Evolutionary conservation across 2,888 invertebrate genomes (phyloP).

Genomic region (Synanthedon andrenaeformis): DNA sequence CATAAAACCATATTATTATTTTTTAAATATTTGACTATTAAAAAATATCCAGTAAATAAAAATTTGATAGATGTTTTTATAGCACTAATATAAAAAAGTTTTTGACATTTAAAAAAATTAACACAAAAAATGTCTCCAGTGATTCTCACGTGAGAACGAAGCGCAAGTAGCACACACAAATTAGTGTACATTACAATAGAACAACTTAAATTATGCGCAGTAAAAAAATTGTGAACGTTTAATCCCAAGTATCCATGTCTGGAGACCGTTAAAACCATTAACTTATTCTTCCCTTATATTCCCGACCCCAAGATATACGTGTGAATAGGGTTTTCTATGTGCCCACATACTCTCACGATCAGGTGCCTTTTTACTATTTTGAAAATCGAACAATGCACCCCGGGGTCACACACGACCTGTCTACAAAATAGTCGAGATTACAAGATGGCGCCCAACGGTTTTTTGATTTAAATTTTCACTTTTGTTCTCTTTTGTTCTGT

Average conservation of each 20-base stretch:
- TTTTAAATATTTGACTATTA: too few species aligned
- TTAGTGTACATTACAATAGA: slow-evolving; percentile 19
- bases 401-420: slow-evolving; percentile 30
- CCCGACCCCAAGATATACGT: slow-evolving; percentile 17
- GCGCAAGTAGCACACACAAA: slow-evolving; percentile 13
- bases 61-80: too few species aligned
- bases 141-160: neutral
- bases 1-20: too few species aligned
- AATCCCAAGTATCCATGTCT: slow-evolving; percentile 20
- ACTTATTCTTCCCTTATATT: slow-evolving; percentile 20
- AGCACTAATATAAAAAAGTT: neutral
- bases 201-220: slow-evolving; percentile 1
- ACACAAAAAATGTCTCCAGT: neutral
- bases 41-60: too few species aligned
- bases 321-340: slow-evolving; percentile 7
- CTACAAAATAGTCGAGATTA: slow-evolving; percentile 29
- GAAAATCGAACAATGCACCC: slow-evolving; percentile 21
- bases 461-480: slow-evolving; percentile 3
- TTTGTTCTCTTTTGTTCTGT: neutral
- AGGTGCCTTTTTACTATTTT: slow-evolving; percentile 37
- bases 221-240: slow-evolving; percentile 4
- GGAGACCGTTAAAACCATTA: slow-evolving; percentile 35
- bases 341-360: slow-evolving; percentile 37
- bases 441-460: slow-evolving; percentile 32
- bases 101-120: neutral